phyloP scores from a whole-genome alignment of 2,797 vertebrate species.

The Neopelma chrysocephalum region DNA sequence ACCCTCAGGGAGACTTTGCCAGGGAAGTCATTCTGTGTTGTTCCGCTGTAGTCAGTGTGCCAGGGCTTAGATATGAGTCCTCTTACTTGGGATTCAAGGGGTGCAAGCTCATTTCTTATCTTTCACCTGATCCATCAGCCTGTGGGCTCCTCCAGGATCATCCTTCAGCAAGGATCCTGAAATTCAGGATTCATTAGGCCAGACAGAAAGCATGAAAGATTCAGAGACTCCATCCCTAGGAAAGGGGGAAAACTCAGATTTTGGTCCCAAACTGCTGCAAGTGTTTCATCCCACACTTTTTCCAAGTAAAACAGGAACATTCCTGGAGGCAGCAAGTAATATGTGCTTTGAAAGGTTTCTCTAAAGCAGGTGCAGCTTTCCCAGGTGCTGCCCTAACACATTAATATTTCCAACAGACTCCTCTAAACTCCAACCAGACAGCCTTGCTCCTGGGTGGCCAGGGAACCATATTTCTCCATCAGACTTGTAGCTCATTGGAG shows the following conservation, averaged over 20 bases:
- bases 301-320: not conserved
- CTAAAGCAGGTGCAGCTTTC: not conserved
- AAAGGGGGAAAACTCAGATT: not conserved
- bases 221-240: not conserved
- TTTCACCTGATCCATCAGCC: not conserved
- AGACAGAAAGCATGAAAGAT: not conserved
- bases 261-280: not conserved
- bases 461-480: not conserved
- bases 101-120: not conserved
- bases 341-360: not conserved
- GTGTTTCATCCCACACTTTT: not conserved
- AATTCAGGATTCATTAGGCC: not conserved
- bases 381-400: not conserved
- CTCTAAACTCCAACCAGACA: not conserved
- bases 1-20: not conserved
- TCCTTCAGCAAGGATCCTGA: not conserved
- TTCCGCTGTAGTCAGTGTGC: not conserved
- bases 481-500: not conserved
- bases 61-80: not conserved
- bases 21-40: not conserved
- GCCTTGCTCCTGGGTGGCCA: not conserved
- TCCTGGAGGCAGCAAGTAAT: not conserved
- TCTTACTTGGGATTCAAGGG: not conserved
- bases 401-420: not conserved
- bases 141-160: not conserved